Base-by-base conservation (phyloP, 2,888 invertebrate genomes). In the Protophormia terraenovae region DNA sequence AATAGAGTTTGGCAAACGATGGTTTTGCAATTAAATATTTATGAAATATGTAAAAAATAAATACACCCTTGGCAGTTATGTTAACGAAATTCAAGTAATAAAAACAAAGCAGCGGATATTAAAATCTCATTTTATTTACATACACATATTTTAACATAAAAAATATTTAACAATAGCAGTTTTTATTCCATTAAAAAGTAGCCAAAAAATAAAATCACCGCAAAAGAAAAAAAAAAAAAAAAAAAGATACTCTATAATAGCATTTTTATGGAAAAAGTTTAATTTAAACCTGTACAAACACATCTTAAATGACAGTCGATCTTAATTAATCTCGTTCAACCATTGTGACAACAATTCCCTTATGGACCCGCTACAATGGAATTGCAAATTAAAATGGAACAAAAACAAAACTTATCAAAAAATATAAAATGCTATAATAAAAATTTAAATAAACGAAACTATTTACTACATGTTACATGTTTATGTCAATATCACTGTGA, bases 371-470 rank as follows among this genome's bases (percentile, higher is more conserved):
- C 19, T 35, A 58, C 81, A 75, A 60, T 81, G 75, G 75, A 53
- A 75, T 60, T 67, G 67, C 41, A 32, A 73, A 66, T 64, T 41
- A 62, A 79, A 79, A 62, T 22, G 24, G 22, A 22, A 47, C 22
- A 62, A 81, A 60, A 67, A 60, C 12, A 41, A 47, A 76, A 66
- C 29, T 45, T 45, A 22, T 32, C 35, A 66, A 64, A 72, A 41
- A 35, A 66, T 5, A 73, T n/a, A 69, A 73, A 67, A 38, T 16
- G 27, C 71, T 41, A 35, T 53, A 67, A 81, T 67, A 75, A 75
- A 67, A 75, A 80, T 58, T 58, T 75, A 75, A 81, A 81, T 81
- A 81, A 75, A 81, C 53, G 69, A 81, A 78, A 75, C 80, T 81
- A 50, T 69, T 81, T 73, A 73, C 66, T 66, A 66, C 72, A 66